Evolutionary conservation across 2,888 invertebrate species (phyloP), one percentile per base, ranked within the genome.

Genomic region (Rhamnusium bicolor): DNA sequence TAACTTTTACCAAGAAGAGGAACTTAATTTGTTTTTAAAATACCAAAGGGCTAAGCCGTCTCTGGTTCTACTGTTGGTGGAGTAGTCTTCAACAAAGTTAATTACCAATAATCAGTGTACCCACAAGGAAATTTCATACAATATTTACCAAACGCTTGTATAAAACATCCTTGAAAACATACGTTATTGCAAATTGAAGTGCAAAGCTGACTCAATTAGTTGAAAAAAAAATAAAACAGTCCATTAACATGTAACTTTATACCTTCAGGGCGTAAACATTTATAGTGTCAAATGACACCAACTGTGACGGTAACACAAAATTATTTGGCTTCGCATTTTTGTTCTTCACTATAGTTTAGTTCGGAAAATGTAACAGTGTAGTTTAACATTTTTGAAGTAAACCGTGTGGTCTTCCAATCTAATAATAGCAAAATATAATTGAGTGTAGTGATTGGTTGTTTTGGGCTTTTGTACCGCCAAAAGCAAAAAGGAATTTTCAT

Each of bases 201-300:
- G 40, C 40, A 40, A 4, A 40, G 40, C 40, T 40, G 40, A 40
- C 40, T 40, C 40, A 2, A 40, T 40, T n/a, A n/a, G 40, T 40
- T 40, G 40, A 5, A 2, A 40, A 40, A n/a, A n/a, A n/a, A 14
- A n/a, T n/a, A 40, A 40, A 40, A n/a, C 40, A 40, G 40, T 40
- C 40, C 40, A 54, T 54, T 54, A 24, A 16, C 19, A 24, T 51
- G 63, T 49, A 63, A 63, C 27, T 27, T 27, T 63, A 63, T 63
- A 63, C 54, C 24, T 29, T 14, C 49, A 14, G 24, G 58, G 58
- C 32, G 32, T 29, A 32, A 58, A 58, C 12, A 32, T 16, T 32
- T 32, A 16, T 10, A 16, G 16, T 58, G 32, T 58, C 32, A 58
- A 58, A 29, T 58, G 18, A 32, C 58, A 19, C 18, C 7, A 32